Conservation (phyloP, 2,113 vertebrate genomes). For the Aptenodytes patagonicus region DNA sequence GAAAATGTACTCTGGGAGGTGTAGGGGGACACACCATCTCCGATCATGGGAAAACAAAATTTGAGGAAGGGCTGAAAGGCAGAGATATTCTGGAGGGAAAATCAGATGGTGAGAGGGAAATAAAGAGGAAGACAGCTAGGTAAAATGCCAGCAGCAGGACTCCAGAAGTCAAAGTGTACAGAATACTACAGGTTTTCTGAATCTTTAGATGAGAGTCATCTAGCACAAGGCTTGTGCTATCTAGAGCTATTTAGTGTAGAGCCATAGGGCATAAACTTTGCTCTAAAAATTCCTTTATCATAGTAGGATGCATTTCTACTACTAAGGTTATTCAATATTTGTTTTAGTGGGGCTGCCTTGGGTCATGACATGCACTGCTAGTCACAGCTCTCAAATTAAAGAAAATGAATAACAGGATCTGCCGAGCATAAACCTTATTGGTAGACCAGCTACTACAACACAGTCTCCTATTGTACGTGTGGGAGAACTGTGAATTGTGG, state of each 20-base stretch:
- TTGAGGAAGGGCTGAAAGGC: not conserved
- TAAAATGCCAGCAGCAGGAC: not conserved
- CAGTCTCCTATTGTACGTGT: fast-evolving
- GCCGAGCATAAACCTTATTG: not conserved
- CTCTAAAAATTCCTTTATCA: not conserved
- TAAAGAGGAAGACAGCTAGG: not conserved
- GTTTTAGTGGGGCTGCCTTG: not conserved
- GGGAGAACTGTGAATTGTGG: not conserved
- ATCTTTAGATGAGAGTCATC: not conserved
- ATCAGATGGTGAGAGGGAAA: not conserved
- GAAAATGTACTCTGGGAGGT: not conserved
- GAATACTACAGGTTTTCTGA: not conserved
- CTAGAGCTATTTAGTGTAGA: not conserved
- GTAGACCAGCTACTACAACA: not conserved
- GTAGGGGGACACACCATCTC: not conserved
- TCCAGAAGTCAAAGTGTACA: not conserved
- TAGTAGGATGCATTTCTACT: not conserved
- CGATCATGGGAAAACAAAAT: fast-evolving
- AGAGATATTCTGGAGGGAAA: not conserved
- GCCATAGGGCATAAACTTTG: not conserved
- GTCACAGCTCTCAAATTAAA: not conserved
- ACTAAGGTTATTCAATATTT: not conserved
- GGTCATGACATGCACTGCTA: not conserved
- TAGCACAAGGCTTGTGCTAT: not conserved
- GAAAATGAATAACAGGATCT: not conserved